A percentile compares a stretch with the other conserved stretches of the same genome.
These are phyloP conservation scores for Parnassius glacialis DNA, from an alignment of 2,888 invertebrate genomes.

Conservation along the genomic window DNA sequence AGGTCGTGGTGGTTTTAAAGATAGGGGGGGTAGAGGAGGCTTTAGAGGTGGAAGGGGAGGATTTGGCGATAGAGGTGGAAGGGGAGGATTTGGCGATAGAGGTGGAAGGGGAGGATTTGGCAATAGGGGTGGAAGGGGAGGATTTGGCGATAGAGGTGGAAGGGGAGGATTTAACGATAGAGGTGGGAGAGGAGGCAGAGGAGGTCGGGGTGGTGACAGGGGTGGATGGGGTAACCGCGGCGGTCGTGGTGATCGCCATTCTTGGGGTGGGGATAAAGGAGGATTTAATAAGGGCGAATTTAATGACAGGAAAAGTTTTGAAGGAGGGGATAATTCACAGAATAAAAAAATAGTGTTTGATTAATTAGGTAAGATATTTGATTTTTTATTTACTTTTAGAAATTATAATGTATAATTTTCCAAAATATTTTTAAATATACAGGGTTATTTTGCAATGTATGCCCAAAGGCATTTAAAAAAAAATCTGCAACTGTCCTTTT, in stretches of 20 bases:
- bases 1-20: slow-evolving; percentile 47
- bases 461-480: too few species aligned
- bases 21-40: slow-evolving; percentile 48
- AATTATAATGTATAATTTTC: too few species aligned
- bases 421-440: too few species aligned
- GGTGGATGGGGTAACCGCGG: slow-evolving; percentile 46
- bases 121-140: slow-evolving; percentile 37
- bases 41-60: slow-evolving; percentile 45
- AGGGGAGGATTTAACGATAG: slow-evolving; percentile 50
- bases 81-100: slow-evolving; percentile 39
- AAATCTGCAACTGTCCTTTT: too few species aligned
- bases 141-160: slow-evolving; percentile 38
- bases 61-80: slow-evolving; percentile 44
- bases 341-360: slow-evolving; percentile 90
- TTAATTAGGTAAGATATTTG: slow-evolving; percentile 55
- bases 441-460: too few species aligned
- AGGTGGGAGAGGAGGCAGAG: slow-evolving; percentile 41
- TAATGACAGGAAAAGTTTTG: slow-evolving; percentile 84
- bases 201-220: slow-evolving; percentile 42
- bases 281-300: slow-evolving; percentile 75
- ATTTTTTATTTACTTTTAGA: too few species aligned
- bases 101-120: slow-evolving; percentile 38
- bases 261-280: slow-evolving; percentile 69
- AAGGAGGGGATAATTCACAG: slow-evolving; percentile 75
- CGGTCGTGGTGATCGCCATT: slow-evolving; percentile 62